These are phyloP conservation scores for Lytechinus variegatus DNA, from an alignment of 35 echinoderm and acorn worm genomes.

Conservation along the genomic window DNA sequence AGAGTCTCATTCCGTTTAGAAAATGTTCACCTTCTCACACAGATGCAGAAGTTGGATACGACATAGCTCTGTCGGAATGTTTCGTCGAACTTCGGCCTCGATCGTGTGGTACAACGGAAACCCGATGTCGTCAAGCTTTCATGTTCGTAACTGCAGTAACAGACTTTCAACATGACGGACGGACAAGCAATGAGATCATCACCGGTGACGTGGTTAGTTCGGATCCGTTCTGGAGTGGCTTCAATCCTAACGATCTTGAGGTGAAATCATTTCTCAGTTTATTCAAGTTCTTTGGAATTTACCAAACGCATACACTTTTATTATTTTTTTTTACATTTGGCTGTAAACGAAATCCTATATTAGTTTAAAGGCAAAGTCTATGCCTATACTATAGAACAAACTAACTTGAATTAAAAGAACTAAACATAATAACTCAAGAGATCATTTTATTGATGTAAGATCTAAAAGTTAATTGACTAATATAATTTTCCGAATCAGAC, in stretches of 20 bases:
- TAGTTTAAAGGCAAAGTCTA: no score
- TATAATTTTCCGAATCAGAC: no score
- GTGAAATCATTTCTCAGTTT: conserved; percentile 29
- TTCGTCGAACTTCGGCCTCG: conserved; percentile 75
- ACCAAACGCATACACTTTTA: no score
- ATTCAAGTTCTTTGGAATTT: no score
- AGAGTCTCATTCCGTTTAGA: no score
- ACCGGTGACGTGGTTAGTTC: conserved; percentile 67
- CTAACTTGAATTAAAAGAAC: no score
- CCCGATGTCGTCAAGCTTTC: conserved; percentile 68
- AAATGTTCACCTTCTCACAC: no score
- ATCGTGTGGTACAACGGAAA: conserved; percentile 70
- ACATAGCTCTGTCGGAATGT: conserved; percentile 90
- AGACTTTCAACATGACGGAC: conserved; percentile 79
- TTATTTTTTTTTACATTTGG: no score
- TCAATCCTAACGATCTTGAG: conserved; percentile 77
- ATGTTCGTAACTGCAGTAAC: conserved; percentile 82
- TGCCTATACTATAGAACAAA: no score
- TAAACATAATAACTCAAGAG: no score
- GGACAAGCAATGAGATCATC: conserved; percentile 64
- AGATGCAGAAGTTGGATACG: conserved; percentile 58
- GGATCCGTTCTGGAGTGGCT: conserved; percentile 89
- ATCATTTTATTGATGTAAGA: no score
- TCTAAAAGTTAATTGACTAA: no score
- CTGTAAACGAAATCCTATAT: neutral